Conservation (phyloP, 2,113 vertebrate genomes). For the Clarias gariepinus region DNA sequence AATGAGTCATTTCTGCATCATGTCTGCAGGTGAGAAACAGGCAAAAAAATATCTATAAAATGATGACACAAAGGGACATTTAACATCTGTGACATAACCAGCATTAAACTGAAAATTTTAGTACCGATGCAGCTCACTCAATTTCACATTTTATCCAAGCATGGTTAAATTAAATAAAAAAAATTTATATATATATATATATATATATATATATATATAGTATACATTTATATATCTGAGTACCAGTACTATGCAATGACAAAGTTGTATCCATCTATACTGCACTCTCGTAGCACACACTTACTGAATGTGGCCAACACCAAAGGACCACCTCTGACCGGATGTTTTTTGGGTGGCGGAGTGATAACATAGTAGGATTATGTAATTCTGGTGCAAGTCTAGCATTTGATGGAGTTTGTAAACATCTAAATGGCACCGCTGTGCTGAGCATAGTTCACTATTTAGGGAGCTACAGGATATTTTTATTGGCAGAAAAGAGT, state of each 20-base stretch:
- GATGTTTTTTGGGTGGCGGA: neutral
- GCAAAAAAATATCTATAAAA: neutral
- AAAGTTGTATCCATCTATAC: neutral
- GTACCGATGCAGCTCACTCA: neutral
- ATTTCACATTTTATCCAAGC: no score
- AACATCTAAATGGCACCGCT: neutral
- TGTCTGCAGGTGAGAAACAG: neutral
- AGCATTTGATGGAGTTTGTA: neutral
- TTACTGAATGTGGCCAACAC: neutral
- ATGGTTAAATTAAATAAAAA: no score
- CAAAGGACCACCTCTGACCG: neutral
- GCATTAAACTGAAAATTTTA: neutral
- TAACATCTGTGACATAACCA: neutral
- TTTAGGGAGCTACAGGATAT: neutral
- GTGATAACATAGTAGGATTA: neutral
- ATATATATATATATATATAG: no score
- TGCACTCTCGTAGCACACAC: neutral
- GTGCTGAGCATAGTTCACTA: neutral
- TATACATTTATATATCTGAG: no score
- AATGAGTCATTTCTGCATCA: neutral
- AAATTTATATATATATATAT: no score
- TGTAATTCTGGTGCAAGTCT: neutral
- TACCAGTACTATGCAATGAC: no score
- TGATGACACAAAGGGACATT: neutral
- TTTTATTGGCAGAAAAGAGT: neutral